Evolutionary conservation across 2,113 vertebrate genomes (phyloP), one percentile per base, ranked within the genome.

Genomic region (Ochotona princeps): DNA sequence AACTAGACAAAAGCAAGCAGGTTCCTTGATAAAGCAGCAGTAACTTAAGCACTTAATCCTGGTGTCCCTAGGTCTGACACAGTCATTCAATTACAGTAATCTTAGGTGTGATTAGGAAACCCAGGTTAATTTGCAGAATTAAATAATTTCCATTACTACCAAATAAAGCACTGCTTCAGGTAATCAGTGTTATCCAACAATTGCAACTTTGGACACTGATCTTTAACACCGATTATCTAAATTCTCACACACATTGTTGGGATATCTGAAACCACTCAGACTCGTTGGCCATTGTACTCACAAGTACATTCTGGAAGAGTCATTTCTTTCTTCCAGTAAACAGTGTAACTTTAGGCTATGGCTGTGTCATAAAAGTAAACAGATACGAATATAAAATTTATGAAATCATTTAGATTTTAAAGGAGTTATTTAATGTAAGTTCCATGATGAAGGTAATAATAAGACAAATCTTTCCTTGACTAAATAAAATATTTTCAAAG

Each of bases 61-160:
- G 28, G 28, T 70, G 35, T 69, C 84, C 38, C 26, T 23, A 57
- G n/a, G 70, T 90, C 61, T 47, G 49, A 84, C 18, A 21, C 20
- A 57, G 38, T 75, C 75, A 66, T 38, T 86, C 23, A 61, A 30
- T 10, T 60, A 7, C 44, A 75, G 57, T 75, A 18, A 89, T 49
- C 26, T 28, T 69, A 11, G 6, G 8, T 65, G 28, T 57, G 1
- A 17, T 80, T 95, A 86, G 83, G 83, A 90, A 93, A 91, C 65
- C 21, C 51, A 90, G 61, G 49, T 73, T 92, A 78, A 57, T 93
- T 86, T 35, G 69, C 61, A 26, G 57, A 84, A 63, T 82, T 95
- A 73, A 73, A 12, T 35, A 84, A 82, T 82, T 54, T 20, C 38
- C 44, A 25, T 23, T 5, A 18, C 60, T 81, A 14, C 17, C 78